Evolutionary conservation across 2,888 invertebrate species (phyloP).

Genomic region (Amphipyra tragopoginis): DNA sequence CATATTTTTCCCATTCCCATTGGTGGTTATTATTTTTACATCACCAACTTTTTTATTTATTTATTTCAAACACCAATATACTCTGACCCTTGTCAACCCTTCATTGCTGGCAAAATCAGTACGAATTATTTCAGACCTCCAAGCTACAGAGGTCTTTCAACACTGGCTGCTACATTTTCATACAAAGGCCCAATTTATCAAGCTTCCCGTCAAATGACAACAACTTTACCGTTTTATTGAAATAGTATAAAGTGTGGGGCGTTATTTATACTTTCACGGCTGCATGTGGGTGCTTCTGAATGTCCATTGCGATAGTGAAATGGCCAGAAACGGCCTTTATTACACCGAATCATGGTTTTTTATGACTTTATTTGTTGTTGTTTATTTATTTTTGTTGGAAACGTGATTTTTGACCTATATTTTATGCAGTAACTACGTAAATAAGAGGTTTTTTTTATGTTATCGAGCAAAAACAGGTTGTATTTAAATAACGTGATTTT

Average conservation of each 20-base stretch:
- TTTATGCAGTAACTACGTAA: conserved; percentile 20
- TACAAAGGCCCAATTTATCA: conserved; percentile 42
- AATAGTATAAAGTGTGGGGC: conserved; percentile 27
- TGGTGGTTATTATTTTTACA: no score
- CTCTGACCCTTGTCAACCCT: neutral
- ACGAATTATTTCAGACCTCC: neutral
- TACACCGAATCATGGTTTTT: conserved; percentile 45
- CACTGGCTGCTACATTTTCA: neutral
- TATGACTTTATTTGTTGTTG: conserved; percentile 52
- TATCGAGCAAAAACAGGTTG: neutral
- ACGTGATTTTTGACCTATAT: conserved; percentile 31
- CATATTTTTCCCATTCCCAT: no score
- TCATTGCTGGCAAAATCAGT: neutral
- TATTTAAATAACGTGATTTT: neutral
- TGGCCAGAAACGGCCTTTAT: conserved; percentile 44
- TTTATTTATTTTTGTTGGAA: conserved; percentile 35
- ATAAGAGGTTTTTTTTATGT: conserved; percentile 2
- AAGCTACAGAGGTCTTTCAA: neutral
- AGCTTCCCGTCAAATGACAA: conserved; percentile 36
- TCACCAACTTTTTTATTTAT: no score
- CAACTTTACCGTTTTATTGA: conserved; percentile 39
- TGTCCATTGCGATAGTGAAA: conserved; percentile 33
- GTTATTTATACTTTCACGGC: conserved; percentile 36
- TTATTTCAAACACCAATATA: no score
- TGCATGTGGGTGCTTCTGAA: conserved; percentile 45